Evolutionary conservation across 2,113 vertebrate species (phyloP), one percentile per base, ranked within the genome.

Genomic region (Malurus melanocephalus): DNA sequence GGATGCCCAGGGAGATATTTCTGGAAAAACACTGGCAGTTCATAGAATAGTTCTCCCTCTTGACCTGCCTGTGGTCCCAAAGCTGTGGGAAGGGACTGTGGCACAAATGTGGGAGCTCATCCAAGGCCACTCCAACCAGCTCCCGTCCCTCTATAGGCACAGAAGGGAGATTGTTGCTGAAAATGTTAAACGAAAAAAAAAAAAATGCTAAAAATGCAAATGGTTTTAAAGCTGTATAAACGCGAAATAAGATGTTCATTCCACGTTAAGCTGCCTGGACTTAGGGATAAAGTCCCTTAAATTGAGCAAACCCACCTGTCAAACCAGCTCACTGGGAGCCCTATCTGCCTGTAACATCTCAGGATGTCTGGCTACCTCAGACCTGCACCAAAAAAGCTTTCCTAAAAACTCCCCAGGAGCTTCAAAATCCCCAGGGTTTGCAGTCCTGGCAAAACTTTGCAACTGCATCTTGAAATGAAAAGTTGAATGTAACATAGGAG

Each of bases 181-280:
- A 51, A 23, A 51, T 0, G 1, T 12, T 24, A 67, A 38, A 67
- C 64, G 33, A 27, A 51, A 7, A 14, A 35, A 74, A 49, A 59
- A 82, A 68, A 42, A 40, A 28, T 74, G 53, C 74, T 90, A 90
- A 92, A 89, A 92, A 88, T 66, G 67, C 73, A 92, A 91, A 88
- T 89, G 28, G 57, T 55, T 92, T 82, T 80, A 84, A 62, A 95
- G 57, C 24, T 77, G 64, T 20, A 48, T 85, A 93, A 91, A 94
- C 69, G 27, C 79, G 68, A 94, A 94, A 75, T 76, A 67, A 93
- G 66, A 85, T 85, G 77, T 68, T 82, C 91, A 73, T 64, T 93
- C 60, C 32, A 30, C 62, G 59, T 89, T 95, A 93, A 91, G 68
- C 38, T 93, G 52, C 89, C 87, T 72, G 77, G 89, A 96, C 45